A percentile compares a stretch with the other conserved stretches of the same genome.
phyloP scores from a whole-genome alignment of 1,140 invertebrate genomes.

The Caenorhabditis briggsae region DNA sequence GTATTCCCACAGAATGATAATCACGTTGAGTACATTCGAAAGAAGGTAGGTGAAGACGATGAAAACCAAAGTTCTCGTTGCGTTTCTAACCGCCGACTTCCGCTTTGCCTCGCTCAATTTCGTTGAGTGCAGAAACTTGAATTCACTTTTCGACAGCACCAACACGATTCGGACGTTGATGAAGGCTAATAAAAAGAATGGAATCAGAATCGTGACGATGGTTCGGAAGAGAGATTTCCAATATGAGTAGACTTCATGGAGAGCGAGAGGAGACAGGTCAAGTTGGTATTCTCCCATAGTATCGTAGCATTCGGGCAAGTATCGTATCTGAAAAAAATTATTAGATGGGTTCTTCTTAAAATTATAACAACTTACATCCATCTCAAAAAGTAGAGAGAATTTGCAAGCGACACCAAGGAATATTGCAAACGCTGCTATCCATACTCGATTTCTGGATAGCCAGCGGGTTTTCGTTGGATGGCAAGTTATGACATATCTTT shows the following conservation, averaged over 20 bases:
- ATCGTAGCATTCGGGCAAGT: constrained; percentile 64
- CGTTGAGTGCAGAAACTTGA: constrained; percentile 60
- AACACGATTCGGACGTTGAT: constrained; percentile 72
- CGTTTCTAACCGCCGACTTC: constrained; percentile 71
- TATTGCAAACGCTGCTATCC: constrained; percentile 69
- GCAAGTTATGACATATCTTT: constrained; percentile 71
- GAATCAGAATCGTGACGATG: constrained; percentile 71
- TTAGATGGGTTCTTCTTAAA: no score
- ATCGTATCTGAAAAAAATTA: constrained; percentile 65
- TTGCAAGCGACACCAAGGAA: constrained; percentile 72
- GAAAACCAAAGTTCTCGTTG: constrained; percentile 71
- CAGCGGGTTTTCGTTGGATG: constrained; percentile 55
- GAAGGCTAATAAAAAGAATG: constrained; percentile 71
- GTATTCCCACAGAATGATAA: constrained; percentile 75
- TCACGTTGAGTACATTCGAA: constrained; percentile 73
- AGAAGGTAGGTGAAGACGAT: constrained; percentile 73
- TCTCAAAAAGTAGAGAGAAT: constrained; percentile 68
- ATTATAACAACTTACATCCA: constrained; percentile 33
- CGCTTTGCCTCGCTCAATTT: constrained; percentile 69
- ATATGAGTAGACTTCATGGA: constrained; percentile 68
- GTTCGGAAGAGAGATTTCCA: constrained; percentile 61
- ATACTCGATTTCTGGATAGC: constrained; percentile 59
- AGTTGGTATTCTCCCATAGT: constrained; percentile 73
- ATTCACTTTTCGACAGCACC: constrained; percentile 60
- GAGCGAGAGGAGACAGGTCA: constrained; percentile 62